phyloP scores from a whole-genome alignment of 2,888 invertebrate species.

The Rotaria macrura region DNA sequence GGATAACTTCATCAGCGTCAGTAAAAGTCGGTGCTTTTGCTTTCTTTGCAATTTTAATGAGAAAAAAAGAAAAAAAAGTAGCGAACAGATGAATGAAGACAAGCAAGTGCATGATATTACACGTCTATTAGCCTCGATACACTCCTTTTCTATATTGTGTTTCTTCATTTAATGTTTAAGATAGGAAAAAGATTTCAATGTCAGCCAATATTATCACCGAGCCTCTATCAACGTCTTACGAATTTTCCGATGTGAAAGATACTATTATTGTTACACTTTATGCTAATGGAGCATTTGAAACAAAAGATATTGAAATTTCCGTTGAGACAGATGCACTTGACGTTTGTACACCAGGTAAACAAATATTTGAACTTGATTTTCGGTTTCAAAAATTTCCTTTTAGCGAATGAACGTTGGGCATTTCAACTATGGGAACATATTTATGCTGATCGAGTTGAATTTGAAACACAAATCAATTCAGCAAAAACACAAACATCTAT shows the following conservation, averaged over 20 bases:
- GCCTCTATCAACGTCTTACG: neutral
- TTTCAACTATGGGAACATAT: conserved; percentile 13
- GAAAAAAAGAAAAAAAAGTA: too few relatives aligned
- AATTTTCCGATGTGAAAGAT: neutral
- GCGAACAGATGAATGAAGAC: too few relatives aligned
- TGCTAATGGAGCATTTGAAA: neutral
- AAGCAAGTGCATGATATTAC: too few relatives aligned
- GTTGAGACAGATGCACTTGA: neutral
- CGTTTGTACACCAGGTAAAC: neutral
- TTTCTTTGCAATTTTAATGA: too few relatives aligned
- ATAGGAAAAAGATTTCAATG: neutral
- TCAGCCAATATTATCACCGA: neutral
- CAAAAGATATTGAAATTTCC: neutral
- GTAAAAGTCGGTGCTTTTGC: too few relatives aligned
- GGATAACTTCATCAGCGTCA: too few relatives aligned
- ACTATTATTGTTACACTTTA: neutral
- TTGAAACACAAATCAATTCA: neutral
- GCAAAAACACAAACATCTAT: neutral
- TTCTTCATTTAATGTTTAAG: neutral
- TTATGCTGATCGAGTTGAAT: neutral
- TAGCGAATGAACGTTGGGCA: neutral
- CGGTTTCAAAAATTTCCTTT: neutral
- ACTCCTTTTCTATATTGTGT: neutral
- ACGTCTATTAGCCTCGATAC: too few relatives aligned
- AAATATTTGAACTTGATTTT: neutral